phyloP scores from a whole-genome alignment of 2,888 invertebrate genomes.

The Sarcophaga caerulescens region DNA sequence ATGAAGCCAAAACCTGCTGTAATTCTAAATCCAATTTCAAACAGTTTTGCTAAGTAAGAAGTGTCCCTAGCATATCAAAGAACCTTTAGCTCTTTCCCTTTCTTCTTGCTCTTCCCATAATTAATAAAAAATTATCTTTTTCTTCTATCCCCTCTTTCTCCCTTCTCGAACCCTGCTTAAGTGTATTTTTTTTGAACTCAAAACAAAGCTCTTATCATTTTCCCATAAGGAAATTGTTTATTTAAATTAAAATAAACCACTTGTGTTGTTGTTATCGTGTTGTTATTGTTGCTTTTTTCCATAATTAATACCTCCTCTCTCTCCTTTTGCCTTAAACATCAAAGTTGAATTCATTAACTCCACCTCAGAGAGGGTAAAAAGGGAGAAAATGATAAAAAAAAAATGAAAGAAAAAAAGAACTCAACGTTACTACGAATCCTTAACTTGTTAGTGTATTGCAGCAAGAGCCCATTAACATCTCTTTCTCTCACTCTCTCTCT shows the following conservation, averaged over 20 bases:
- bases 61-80: too few species aligned
- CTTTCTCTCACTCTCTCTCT: too few species aligned
- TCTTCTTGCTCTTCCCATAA: too few species aligned
- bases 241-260: slow-evolving; percentile 58
- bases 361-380: neutral
- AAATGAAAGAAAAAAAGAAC: neutral
- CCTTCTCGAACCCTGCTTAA: too few species aligned
- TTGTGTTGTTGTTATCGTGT: slow-evolving; percentile 12
- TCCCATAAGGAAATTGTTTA: slow-evolving; percentile 63
- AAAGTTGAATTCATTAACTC: slow-evolving; percentile 52
- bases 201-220: slow-evolving; percentile 44
- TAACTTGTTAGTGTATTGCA: too few species aligned
- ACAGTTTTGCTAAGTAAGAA: too few species aligned
- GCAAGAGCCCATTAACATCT: too few species aligned
- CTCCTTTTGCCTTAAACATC: slow-evolving; percentile 42
- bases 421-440: neutral
- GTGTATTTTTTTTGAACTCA: neutral
- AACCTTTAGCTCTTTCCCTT: too few species aligned
- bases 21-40: too few species aligned
- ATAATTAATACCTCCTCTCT: slow-evolving; percentile 36
- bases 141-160: neutral
- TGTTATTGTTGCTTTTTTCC: slow-evolving; percentile 13
- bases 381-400: slow-evolving; percentile 4
- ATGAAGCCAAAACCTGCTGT: too few species aligned
- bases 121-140: neutral